Percentiles rank a stretch among this genome's conserved stretches.
These are phyloP conservation scores for Mastacembelus armatus DNA, from an alignment of 2,797 vertebrate genomes.

Conservation along the genomic window DNA sequence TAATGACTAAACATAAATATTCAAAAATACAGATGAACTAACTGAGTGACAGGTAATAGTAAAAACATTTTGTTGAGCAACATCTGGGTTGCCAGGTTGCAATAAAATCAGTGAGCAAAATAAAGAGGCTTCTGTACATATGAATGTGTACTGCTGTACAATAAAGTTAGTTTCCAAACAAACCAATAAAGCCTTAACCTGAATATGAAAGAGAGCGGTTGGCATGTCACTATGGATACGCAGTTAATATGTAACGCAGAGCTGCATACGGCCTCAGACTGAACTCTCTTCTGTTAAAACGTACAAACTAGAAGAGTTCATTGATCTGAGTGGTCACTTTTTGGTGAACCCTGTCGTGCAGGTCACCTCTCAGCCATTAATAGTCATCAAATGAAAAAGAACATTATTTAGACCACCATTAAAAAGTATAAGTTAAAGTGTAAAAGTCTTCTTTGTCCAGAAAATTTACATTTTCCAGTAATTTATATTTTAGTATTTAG, in stretches of 20 bases:
- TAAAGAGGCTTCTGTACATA: neutral
- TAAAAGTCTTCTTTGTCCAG: neutral
- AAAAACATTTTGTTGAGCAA: too few relatives aligned
- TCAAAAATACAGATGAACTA: neutral
- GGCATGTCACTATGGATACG: conserved; percentile 55
- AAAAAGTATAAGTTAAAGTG: too few relatives aligned
- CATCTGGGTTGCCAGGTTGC: conserved; percentile 2
- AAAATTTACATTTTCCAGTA: neutral
- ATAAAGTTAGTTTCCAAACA: conserved; percentile 43
- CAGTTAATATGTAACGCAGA: conserved; percentile 59
- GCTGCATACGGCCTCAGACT: neutral
- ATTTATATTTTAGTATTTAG: neutral
- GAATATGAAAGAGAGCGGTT: conserved; percentile 28
- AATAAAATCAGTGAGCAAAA: neutral
- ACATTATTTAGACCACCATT: too few relatives aligned
- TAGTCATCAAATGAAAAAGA: too few relatives aligned
- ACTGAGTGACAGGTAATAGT: too few relatives aligned
- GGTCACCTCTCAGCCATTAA: too few relatives aligned
- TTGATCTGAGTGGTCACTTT: neutral
- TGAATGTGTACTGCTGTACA: conserved; percentile 16
- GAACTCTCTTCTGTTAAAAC: neutral
- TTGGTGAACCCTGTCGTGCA: neutral
- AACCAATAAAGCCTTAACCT: conserved; percentile 45
- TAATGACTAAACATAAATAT: neutral
- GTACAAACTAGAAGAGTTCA: conserved; percentile 5